Evolutionary conservation across 2,113 vertebrate species (phyloP), one percentile per base, ranked within the genome.

Genomic region (Thymallus thymallus): DNA sequence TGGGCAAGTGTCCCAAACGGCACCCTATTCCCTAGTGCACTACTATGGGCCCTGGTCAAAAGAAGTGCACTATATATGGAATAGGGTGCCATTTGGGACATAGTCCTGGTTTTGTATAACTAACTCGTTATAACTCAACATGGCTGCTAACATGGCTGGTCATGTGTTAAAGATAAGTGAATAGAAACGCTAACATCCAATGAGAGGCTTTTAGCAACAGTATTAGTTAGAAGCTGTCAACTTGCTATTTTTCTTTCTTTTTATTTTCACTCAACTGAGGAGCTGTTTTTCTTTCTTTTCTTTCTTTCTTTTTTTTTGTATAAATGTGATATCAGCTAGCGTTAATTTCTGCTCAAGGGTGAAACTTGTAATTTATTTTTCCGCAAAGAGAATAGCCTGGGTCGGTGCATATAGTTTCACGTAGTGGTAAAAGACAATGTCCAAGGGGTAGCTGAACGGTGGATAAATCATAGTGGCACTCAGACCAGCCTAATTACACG

Each of bases 391-490:
- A 51, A 16, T 14, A 51, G 48, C 48, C 14, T 51, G 48, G 48
- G 78, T 83, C 72, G 20, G 65, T 73, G 48, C 13, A 18, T 51
- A 60, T 68, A 81, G 80, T 82, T 84, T 76, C 55, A 58, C 74
- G 81, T 74, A 72, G 83, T 74, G 75, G 82, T 86, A 67, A 79
- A 41, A 84, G 82, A 82, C 80, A 76, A 56, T 75, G 88, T 85
- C 86, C 75, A 35, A 83, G 79, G 78, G 85, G 86, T 81, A 72
- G 76, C 79, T 82, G 69, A 46, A 76, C 76, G 73, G 76, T 83
- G 68, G 80, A 88, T 87, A 86, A 88, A 90, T 90, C 86, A 89
- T 79, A 81, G 73, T 79, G 78, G 84, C 83, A 82, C 16, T 2
- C 79, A 70, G 81, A 80, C 80, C 74, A 62, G 72, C 74, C 68